These are phyloP conservation scores for Agonopterix subpropinquella DNA, from an alignment of 2,888 invertebrate genomes.

Conservation along the genomic window DNA sequence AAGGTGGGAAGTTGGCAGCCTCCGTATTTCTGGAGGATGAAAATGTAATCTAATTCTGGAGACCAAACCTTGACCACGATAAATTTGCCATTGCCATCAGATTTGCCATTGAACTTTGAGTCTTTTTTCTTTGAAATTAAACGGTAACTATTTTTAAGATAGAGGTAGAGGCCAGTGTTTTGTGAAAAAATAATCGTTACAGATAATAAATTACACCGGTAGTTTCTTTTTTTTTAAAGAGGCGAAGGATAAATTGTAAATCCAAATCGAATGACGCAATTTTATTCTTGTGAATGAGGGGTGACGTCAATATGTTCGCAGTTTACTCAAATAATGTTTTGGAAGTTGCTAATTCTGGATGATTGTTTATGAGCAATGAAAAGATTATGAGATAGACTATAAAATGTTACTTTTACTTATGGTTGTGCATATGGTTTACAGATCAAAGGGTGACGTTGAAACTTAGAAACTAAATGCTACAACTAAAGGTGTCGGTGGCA, in stretches of 20 bases:
- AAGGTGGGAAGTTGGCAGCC: constrained; percentile 57
- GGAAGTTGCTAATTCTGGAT: constrained; percentile 5
- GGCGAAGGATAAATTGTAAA: constrained; percentile 1
- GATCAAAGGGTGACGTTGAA: too few relatives aligned
- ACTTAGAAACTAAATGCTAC: too few relatives aligned
- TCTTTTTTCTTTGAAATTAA: constrained; percentile 11
- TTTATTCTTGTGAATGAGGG: constrained; percentile 7
- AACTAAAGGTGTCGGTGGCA: too few relatives aligned
- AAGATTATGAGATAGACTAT: background rate
- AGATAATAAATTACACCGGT: background rate
- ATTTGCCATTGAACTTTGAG: constrained; percentile 21
- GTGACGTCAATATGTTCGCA: constrained; percentile 7
- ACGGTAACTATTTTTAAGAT: too few relatives aligned
- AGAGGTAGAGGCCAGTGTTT: background rate
- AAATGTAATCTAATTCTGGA: constrained; percentile 70
- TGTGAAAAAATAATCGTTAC: background rate
- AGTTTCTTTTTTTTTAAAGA: background rate
- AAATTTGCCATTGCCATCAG: constrained; percentile 30
- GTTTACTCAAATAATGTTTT: background rate
- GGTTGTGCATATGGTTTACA: too few relatives aligned
- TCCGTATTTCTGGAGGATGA: constrained; percentile 53
- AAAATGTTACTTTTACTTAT: too few relatives aligned
- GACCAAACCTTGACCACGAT: constrained; percentile 46
- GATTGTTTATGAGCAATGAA: background rate
- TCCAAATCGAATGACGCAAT: constrained; percentile 8